phyloP scores from a whole-genome alignment of 2,888 invertebrate genomes.

The Eumacrocentrus americanus region DNA sequence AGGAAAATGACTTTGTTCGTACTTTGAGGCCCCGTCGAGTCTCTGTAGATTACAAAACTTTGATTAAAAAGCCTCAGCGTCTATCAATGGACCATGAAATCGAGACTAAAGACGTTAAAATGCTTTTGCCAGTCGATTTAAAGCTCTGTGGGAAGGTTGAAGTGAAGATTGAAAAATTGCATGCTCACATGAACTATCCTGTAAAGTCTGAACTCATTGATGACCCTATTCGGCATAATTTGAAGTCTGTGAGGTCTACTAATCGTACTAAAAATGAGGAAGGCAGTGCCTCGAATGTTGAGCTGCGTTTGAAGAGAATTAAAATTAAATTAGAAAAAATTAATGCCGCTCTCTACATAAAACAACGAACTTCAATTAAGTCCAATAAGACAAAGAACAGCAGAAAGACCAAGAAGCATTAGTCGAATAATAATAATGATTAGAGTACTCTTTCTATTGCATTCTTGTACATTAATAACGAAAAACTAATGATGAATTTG shows the following conservation, averaged over 20 bases:
- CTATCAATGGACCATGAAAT: no score
- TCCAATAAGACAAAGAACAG: neutral
- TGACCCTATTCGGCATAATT: neutral
- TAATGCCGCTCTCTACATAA: neutral
- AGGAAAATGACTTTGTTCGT: neutral
- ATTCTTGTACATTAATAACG: no score
- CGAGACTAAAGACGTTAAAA: no score
- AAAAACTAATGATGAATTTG: no score
- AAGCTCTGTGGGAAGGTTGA: slow-evolving; percentile 5
- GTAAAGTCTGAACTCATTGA: neutral
- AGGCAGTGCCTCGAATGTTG: neutral
- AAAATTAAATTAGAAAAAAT: neutral
- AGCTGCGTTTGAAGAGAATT: neutral
- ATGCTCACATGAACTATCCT: neutral
- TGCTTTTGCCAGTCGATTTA: neutral
- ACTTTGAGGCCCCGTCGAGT: neutral
- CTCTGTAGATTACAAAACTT: neutral
- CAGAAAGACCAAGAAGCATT: neutral
- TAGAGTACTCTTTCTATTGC: slow-evolving; percentile 11
- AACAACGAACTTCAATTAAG: neutral
- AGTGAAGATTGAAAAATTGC: slow-evolving; percentile 8
- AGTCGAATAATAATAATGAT: neutral
- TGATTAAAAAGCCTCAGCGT: neutral
- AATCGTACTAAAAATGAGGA: neutral
- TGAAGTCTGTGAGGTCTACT: neutral